Evolutionary conservation across 2,888 invertebrate species (phyloP).

Genomic region (Empis stercorea): DNA sequence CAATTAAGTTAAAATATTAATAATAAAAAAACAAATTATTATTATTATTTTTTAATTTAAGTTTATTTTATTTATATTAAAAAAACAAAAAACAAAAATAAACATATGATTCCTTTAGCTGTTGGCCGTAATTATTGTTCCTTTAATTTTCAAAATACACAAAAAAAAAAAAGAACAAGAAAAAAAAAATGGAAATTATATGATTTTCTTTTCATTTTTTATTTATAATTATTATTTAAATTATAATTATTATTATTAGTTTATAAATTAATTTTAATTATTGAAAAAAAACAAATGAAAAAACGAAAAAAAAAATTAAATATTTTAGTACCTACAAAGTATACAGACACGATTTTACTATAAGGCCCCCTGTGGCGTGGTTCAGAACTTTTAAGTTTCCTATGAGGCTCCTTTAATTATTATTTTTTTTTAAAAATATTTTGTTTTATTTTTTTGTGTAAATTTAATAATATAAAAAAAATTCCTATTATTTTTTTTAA

Average conservation of each 20-base stretch:
- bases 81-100: background rate
- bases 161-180: constrained; percentile 8
- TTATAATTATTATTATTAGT: constrained; percentile 4
- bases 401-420: constrained; percentile 32
- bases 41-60: too few relatives aligned
- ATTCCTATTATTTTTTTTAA: constrained; percentile 1
- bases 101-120: constrained; percentile 1
- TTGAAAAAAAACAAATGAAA: constrained; percentile 4
- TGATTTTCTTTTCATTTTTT: background rate
- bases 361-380: background rate
- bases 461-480: background rate
- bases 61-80: too few relatives aligned
- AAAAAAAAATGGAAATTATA: constrained; percentile 9
- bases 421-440: constrained; percentile 4
- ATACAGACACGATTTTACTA: background rate
- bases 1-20: background rate
- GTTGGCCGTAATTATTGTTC: constrained; percentile 14
- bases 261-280: constrained; percentile 8
- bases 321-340: constrained; percentile 26
- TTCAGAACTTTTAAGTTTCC: constrained; percentile 34
- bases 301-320: constrained; percentile 15
- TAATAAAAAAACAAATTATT: background rate
- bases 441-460: constrained; percentile 2
- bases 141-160: constrained; percentile 6
- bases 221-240: constrained; percentile 5